These are phyloP conservation scores for Mormyrus hasselquistii DNA, from an alignment of 2,797 vertebrate genomes.

Conservation along the genomic window DNA sequence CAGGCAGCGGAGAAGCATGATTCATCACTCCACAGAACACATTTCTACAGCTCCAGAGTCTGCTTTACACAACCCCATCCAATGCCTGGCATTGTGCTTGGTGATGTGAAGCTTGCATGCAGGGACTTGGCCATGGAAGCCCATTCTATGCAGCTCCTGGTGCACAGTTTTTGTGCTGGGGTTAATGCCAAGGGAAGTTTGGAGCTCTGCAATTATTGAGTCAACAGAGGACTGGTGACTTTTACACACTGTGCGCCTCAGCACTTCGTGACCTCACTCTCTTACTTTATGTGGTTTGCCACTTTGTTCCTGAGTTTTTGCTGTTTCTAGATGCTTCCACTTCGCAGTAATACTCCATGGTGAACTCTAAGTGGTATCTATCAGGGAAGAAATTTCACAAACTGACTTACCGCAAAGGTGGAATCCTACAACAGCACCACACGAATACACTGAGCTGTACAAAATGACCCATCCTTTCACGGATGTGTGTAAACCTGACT, in stretches of 20 bases:
- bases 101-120: background rate
- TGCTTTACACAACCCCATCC: background rate
- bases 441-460: background rate
- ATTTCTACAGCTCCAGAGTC: background rate
- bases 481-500: background rate
- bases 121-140: background rate
- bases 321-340: background rate
- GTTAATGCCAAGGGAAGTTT: background rate
- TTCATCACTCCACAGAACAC: background rate
- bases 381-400: background rate
- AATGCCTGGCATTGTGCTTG: background rate
- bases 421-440: background rate
- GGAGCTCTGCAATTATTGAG: background rate
- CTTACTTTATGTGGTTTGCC: background rate
- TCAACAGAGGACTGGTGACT: background rate
- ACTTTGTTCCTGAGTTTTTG: no score
- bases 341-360: background rate
- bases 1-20: background rate
- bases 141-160: background rate
- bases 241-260: background rate
- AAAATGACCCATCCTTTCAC: background rate
- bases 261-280: background rate
- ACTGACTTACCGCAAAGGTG: background rate
- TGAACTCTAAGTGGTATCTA: background rate
- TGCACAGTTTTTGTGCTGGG: background rate